Base-by-base conservation (phyloP, 2,888 invertebrate genomes). In the Stenodera caucasica region DNA sequence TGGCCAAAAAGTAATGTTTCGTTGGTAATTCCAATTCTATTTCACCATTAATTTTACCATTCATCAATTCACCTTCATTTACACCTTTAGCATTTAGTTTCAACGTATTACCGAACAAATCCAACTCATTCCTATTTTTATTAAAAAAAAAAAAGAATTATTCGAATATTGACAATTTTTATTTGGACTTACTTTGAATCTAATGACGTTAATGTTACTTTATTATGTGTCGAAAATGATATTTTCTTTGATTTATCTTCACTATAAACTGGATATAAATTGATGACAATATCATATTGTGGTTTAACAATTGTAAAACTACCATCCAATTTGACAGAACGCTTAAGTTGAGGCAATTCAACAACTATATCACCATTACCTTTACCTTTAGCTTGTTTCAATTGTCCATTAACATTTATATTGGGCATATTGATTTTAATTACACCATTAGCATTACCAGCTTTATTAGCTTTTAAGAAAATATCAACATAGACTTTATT, bases 221-320 rank as follows among this genome's bases (percentile, higher is more conserved):
- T 85, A 57, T 85, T 86, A 64, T 85, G 83, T 0, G 91, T 90
- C 32, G 85, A 84, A 37, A 91, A 70, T 60, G 85, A 84, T 3
- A 92, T 69, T 69, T 88, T 89, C 70, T 90, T 88, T 49, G 81
- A 85, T 49, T 88, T 87, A 73, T 90, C 87, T 72, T 88, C 89
- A 53, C 87, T 88, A 62, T 84, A 88, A 75, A 91, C 86, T 30
- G 90, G 86, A 68, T 82, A 86, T 3, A 93, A 55, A 50, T 86
- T 89, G 0, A 88, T 71, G 51, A 86, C 85, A 0, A 86, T 82
- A 63, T 86, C 84, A 76, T 85, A 88, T 1, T 83, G 83, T 0
- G 87, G 86, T 0, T 86, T 83, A 54, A 84, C 84, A 0, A 88
- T 77, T 0, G 84, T 80, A 71, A 92, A 85, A 54, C 87, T 87